Base-by-base conservation (phyloP, 2,113 vertebrate genomes). In the Prionailurus viverrinus region DNA sequence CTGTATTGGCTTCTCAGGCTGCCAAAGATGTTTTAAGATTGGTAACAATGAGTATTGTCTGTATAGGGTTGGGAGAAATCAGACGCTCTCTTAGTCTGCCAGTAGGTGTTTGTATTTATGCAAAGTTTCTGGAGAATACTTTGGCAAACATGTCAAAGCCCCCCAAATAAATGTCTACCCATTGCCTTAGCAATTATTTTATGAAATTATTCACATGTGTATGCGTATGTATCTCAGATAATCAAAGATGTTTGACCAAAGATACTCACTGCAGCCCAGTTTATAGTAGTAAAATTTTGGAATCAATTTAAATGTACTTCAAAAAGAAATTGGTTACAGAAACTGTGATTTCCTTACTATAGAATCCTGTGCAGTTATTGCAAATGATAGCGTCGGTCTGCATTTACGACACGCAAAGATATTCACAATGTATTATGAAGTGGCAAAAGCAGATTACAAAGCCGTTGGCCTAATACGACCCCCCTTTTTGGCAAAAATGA, bases 281-380 rank as follows among this genome's bases (percentile, higher is more conserved):
- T 29, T 92, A 74, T 73, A 88, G 65, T 7, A 51, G 65, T 41
- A 69, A 81, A 63, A 48, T 45, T 89, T 95, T 84, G 33, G n/a
- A 55, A 84, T 36, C 6, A 41, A 80, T 48, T 69, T 18, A 63
- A 87, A 25, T 13, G 18, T 29, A 39, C 19, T 89, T 95, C 51
- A 10, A 9, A 79, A 93, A 95, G n/a, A 39, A 95, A 86, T 79
- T 39, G 48, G 19, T 58, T 39, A 53, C 92, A n/a, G 74, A 90
- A 90, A 80, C 63, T 23, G 3, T 33, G 11, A 16, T 45, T 36
- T n/a, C 23, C 45, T 95, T 36, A 23, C 15, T 58, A 9, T 31
- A 39, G 33, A 85, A 76, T 41, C 10, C 16, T 63, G 45, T 58
- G 19, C 15, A 11, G 8, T 83, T 95, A 63, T 74, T 80, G 85